These are phyloP conservation scores for Ceyx margarethae DNA, from an alignment of 2,113 vertebrate genomes.

Conservation along the genomic window DNA sequence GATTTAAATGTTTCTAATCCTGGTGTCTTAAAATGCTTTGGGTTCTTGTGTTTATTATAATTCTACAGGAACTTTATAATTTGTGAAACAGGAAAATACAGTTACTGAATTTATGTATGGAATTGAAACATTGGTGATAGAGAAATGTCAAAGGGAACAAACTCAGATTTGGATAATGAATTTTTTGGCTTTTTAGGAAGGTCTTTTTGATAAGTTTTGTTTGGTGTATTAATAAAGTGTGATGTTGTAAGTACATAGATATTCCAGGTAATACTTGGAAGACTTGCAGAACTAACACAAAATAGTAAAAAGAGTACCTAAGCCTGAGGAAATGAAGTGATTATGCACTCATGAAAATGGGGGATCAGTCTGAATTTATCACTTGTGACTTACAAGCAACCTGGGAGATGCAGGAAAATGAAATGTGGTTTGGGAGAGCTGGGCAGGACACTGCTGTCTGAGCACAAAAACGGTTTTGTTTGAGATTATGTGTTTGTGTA, in stretches of 20 bases:
- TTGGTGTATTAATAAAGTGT: neutral
- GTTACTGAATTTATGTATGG: neutral
- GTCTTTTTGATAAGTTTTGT: neutral
- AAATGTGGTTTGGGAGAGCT: neutral
- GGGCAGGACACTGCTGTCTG: neutral
- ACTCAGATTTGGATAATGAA: neutral
- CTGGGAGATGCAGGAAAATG: neutral
- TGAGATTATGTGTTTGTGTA: neutral
- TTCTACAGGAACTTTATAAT: neutral
- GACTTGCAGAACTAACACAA: neutral
- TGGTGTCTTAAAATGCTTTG: neutral
- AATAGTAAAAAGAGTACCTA: neutral
- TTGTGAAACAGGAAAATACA: neutral
- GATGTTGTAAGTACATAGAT: neutral
- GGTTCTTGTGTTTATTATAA: neutral
- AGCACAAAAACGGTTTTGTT: neutral
- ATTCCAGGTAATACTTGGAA: neutral
- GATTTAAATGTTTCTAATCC: neutral
- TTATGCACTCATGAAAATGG: neutral
- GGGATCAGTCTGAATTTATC: neutral
- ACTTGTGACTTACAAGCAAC: neutral
- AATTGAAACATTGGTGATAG: neutral
- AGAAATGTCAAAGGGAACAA: neutral
- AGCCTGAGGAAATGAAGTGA: neutral
- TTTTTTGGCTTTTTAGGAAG: neutral